phyloP scores from a whole-genome alignment of 1,140 invertebrate genomes.

The Lethrus apterus region DNA sequence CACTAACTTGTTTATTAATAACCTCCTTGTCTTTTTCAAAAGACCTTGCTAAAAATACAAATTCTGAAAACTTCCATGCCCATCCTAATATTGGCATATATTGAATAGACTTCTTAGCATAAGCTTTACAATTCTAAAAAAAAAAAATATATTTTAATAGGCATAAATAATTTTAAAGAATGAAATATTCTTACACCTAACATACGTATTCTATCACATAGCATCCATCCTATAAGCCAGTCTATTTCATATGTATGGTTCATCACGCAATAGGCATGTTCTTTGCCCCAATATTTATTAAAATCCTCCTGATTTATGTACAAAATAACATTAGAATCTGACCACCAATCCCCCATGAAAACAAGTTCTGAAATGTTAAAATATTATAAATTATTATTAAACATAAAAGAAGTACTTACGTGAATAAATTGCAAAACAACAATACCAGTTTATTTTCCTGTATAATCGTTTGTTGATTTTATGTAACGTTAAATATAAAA shows the following conservation, averaged over 20 bases:
- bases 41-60: slow-evolving; percentile 84
- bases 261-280: slow-evolving; percentile 86
- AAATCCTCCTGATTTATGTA: slow-evolving; percentile 75
- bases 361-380: slow-evolving; percentile 67
- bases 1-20: slow-evolving; percentile 70
- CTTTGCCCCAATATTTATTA: slow-evolving; percentile 73
- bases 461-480: slow-evolving; percentile 70
- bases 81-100: slow-evolving; percentile 92
- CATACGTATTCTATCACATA: slow-evolving; percentile 67
- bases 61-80: slow-evolving; percentile 91
- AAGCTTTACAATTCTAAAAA: slow-evolving; percentile 87
- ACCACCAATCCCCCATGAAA: slow-evolving; percentile 91
- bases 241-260: slow-evolving; percentile 95
- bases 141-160: slow-evolving; percentile 18
- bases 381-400: slow-evolving; percentile 17
- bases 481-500: slow-evolving; percentile 67
- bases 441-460: slow-evolving; percentile 85
- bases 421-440: slow-evolving; percentile 81
- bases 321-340: slow-evolving; percentile 61
- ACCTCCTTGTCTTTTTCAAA: slow-evolving; percentile 84
- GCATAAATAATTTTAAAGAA: neutral
- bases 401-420: slow-evolving; percentile 62
- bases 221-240: slow-evolving; percentile 86
- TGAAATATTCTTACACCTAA: slow-evolving; percentile 60
- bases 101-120: slow-evolving; percentile 85